Evolutionary conservation across 2,113 vertebrate genomes (phyloP), one percentile per base, ranked within the genome.

Genomic region (Phaethornis superciliosus): DNA sequence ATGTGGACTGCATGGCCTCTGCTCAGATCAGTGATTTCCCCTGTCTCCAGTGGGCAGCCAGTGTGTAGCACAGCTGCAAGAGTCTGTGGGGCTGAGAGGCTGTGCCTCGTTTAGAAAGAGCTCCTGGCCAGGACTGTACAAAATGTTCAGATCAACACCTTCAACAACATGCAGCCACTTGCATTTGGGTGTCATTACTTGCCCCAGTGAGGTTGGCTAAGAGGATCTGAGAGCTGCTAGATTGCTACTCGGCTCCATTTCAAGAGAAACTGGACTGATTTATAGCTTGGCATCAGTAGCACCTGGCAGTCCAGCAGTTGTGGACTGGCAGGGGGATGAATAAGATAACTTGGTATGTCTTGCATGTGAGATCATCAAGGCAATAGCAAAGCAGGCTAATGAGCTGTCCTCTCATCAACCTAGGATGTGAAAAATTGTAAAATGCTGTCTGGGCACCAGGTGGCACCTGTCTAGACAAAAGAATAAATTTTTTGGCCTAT

Each of bases 11-110:
- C 1, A 0, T 32, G 42, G 9, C 3, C 10, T 5, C 26, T n/a
- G 26, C 15, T 33, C 2, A 30, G 44, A 40, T 7, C 2, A 2
- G 27, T 3, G 4, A 20, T 35, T 35, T 5, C 14, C 13, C 10
- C n/a, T 8, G 37, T 4, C n/a, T 12, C 8, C 7, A 15, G 37
- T 0, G 0, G 15, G 21, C 22, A n/a, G 15, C 6, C 2, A 1
- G 6, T 0, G 15, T 28, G 46, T 3, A 40, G 32, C 24, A 69
- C 0, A 4, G 35, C 33, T 28, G 5, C 10, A 51, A 71, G 35
- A 1, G 8, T 37, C 78, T 3, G 0, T n/a, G 40, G 35, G 23
- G 13, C 9, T 83, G n/a, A 18, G 24, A 72, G 21, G 27, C 22
- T 49, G 17, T 2, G 4, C 42, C 54, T 15, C 40, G 17, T 88